Percentiles rank a stretch among this genome's conserved stretches.
phyloP scores from a whole-genome alignment of 1,140 invertebrate genomes.

The Zaprionus tsacasi region DNA sequence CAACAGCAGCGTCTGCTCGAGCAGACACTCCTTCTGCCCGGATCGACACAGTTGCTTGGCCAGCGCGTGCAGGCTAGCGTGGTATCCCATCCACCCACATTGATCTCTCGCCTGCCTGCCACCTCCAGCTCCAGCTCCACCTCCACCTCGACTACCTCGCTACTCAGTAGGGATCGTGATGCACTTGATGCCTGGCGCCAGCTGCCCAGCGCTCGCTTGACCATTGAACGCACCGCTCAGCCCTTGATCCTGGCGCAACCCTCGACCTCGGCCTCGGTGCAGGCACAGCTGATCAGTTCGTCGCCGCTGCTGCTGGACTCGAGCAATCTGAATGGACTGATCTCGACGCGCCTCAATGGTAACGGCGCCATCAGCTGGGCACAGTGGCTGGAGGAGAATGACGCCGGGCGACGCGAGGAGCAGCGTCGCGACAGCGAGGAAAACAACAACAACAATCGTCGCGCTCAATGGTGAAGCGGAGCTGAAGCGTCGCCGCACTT shows the following conservation, averaged over 20 bases:
- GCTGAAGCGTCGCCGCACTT: constrained; percentile 22
- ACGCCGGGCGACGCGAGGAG: constrained; percentile 55
- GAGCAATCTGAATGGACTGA: constrained; percentile 60
- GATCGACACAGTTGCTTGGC: constrained; percentile 50
- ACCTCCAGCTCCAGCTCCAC: constrained; percentile 5
- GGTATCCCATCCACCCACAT: constrained; percentile 71
- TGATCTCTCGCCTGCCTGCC: constrained; percentile 62
- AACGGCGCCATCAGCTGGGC: constrained; percentile 62
- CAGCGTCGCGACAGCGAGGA: constrained; percentile 47
- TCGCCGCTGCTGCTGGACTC: constrained; percentile 65
- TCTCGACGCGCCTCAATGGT: constrained; percentile 69
- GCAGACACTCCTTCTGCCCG: constrained; percentile 64
- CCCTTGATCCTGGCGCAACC: constrained; percentile 69
- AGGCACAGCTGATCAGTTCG: constrained; percentile 73
- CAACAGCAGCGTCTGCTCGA: constrained; percentile 61
- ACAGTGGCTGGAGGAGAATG: constrained; percentile 62
- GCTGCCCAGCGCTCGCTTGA: constrained; percentile 58
- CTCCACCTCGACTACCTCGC: constrained; percentile 2
- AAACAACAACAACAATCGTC: constrained; percentile 40
- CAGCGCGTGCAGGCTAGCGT: constrained; percentile 73
- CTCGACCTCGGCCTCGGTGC: constrained; percentile 70
- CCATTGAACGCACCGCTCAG: constrained; percentile 69
- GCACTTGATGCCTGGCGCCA: constrained; percentile 72
- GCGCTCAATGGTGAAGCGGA: constrained; percentile 51
- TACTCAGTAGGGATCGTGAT: constrained; percentile 61